Base-by-base conservation (phyloP, 2,113 vertebrate genomes). In the Coryphaenoides rupestris region DNA sequence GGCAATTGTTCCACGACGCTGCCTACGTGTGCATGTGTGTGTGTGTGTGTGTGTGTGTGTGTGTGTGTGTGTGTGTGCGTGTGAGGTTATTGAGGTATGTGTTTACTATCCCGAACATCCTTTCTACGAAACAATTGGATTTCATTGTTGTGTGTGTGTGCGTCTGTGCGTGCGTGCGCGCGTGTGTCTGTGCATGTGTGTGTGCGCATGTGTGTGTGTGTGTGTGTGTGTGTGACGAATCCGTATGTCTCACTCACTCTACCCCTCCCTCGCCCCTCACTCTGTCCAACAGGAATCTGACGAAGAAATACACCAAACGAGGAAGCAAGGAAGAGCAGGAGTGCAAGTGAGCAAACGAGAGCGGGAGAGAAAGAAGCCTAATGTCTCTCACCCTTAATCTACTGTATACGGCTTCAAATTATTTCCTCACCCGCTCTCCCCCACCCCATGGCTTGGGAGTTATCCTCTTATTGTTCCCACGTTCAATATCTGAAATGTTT, bases 251-350 rank as follows among this genome's bases (percentile, higher is more conserved):
- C 14, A n/a, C 19, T 1, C 9, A n/a, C n/a, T n/a, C n/a, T n/a
- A n/a, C n/a, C n/a, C n/a, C n/a, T n/a, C n/a, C n/a, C n/a, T n/a
- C 23, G 12, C 58, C 23, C 67, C 21, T 58, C 0, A 17, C 40
- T 57, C 5, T 28, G 17, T 47, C 13, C 22, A 49, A 10, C 23
- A 91, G 89, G 72, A 82, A 2, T 73, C 82, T 90, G 19, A 69
- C 77, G 50, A 91, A 87, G 78, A 90, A 84, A 72, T 88, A 89
- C 19, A 55, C 81, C 54, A 88, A 87, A 68, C 71, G 85, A 72
- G 87, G 88, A 21, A 74, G 46, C 74, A 89, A 74, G 58, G 90
- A 91, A 0, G 90, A 91, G 53, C 88, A 83, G 59, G 90, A 91
- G n/a, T 85, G 80, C 76, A 90, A 83, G 90, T 91, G 60, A 88